Evolutionary conservation across 2,113 vertebrate genomes (phyloP).

Genomic region (Sigmodon hispidus): DNA sequence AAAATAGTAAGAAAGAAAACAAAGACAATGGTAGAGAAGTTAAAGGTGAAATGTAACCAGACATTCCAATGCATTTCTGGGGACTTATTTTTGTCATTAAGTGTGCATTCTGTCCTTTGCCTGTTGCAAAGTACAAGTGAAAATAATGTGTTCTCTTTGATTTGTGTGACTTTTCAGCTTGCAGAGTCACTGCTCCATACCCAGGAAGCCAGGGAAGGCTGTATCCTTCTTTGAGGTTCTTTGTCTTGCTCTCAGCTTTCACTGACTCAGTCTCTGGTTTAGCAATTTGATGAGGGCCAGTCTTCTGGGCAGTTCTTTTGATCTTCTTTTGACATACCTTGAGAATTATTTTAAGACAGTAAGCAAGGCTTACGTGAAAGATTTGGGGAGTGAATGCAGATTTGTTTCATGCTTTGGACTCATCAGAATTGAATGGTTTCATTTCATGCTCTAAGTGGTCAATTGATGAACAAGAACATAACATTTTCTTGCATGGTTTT

Average conservation of each 20-base stretch:
- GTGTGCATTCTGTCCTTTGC: fast-evolving
- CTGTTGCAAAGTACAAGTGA: not conserved
- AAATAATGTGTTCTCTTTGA: not conserved
- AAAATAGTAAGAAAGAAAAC: not conserved
- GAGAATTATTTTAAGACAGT: not conserved
- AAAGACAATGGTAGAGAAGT: not conserved
- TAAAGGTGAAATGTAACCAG: not conserved
- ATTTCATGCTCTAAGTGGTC: not conserved
- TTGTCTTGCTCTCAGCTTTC: fast-evolving
- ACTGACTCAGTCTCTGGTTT: not conserved
- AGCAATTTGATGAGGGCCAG: not conserved
- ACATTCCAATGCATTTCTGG: not conserved
- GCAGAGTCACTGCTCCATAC: not conserved
- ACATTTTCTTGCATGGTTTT: not conserved
- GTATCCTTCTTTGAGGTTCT: not conserved
- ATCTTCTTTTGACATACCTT: not conserved
- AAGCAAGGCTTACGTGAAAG: not conserved
- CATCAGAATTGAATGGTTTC: not conserved
- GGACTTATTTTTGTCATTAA: not conserved
- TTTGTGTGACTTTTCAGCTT: not conserved
- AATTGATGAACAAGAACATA: not conserved
- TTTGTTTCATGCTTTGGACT: not conserved
- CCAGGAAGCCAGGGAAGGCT: not conserved
- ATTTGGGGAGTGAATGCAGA: not conserved
- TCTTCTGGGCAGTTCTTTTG: not conserved